Conservation (phyloP, 2,797 vertebrate genomes). For the Sciurus carolinensis region DNA sequence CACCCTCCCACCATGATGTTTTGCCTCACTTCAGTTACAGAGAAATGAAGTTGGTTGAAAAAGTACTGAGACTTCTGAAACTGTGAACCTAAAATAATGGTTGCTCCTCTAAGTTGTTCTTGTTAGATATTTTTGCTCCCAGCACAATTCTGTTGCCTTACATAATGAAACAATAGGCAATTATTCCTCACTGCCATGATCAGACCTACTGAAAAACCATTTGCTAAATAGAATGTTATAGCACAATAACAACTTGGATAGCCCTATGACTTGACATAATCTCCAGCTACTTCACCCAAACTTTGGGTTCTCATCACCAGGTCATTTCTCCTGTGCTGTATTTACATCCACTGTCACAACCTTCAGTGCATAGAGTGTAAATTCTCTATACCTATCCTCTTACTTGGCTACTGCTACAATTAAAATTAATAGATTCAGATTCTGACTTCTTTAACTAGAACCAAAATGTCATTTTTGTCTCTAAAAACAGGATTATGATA, state of each 20-base stretch:
- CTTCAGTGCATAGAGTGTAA: background rate
- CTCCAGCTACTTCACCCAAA: background rate
- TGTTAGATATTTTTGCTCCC: too few relatives aligned
- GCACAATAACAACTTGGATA: background rate
- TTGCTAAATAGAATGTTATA: background rate
- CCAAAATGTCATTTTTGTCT: background rate
- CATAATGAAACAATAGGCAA: background rate
- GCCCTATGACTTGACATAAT: accelerated
- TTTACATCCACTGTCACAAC: background rate
- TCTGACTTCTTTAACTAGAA: background rate
- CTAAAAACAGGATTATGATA: background rate
- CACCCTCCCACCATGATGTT: too few relatives aligned
- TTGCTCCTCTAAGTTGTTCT: too few relatives aligned
- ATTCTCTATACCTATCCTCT: background rate
- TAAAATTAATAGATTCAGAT: background rate
- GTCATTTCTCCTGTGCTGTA: background rate
- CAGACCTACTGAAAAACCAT: background rate
- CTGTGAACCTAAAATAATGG: too few relatives aligned
- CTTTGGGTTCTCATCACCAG: background rate
- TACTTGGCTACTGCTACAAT: background rate
- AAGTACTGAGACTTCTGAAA: too few relatives aligned
- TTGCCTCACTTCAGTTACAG: too few relatives aligned
- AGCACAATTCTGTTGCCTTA: background rate
- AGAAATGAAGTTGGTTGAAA: too few relatives aligned
- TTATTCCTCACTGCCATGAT: background rate